Percentiles rank a stretch among this genome's conserved stretches.
Conservation (phyloP, 2,888 invertebrate species). For the Yponomeuta malinellus region DNA sequence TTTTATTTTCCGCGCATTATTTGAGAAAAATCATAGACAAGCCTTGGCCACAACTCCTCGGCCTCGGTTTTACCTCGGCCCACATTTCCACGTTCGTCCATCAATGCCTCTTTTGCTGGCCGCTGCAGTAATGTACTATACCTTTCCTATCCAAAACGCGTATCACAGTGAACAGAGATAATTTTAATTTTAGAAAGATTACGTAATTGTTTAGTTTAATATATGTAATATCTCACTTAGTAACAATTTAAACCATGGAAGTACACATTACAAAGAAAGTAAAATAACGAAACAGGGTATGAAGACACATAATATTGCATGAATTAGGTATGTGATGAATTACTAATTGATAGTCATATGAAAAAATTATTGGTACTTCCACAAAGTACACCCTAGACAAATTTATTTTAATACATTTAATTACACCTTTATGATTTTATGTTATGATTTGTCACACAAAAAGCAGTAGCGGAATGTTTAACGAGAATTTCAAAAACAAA, state of each 20-base stretch:
- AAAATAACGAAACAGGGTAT: background rate
- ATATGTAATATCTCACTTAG: background rate
- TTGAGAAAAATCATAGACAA: too few relatives aligned
- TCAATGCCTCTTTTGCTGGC: too few relatives aligned
- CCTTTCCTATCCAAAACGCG: background rate
- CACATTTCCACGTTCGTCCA: too few relatives aligned
- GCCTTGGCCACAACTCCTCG: too few relatives aligned
- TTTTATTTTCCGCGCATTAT: too few relatives aligned
- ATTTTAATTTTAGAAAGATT: background rate
- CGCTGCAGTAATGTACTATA: too few relatives aligned
- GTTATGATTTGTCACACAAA: conserved; percentile 32
- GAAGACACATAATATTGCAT: background rate
- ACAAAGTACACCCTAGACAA: background rate
- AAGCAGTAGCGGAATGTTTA: conserved; percentile 44
- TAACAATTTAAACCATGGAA: background rate
- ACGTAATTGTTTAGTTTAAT: background rate
- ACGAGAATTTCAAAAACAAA: conserved; percentile 12
- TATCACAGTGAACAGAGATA: conserved; percentile 1
- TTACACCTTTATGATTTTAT: background rate
- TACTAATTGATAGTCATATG: background rate
- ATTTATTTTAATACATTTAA: background rate
- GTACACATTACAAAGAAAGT: background rate
- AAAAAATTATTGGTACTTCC: background rate
- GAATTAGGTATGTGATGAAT: too few relatives aligned
- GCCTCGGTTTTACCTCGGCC: too few relatives aligned